Percentiles rank a stretch among this genome's conserved stretches.
Evolutionary conservation across 2,113 vertebrate species (phyloP).

Genomic region (Otus sunia): DNA sequence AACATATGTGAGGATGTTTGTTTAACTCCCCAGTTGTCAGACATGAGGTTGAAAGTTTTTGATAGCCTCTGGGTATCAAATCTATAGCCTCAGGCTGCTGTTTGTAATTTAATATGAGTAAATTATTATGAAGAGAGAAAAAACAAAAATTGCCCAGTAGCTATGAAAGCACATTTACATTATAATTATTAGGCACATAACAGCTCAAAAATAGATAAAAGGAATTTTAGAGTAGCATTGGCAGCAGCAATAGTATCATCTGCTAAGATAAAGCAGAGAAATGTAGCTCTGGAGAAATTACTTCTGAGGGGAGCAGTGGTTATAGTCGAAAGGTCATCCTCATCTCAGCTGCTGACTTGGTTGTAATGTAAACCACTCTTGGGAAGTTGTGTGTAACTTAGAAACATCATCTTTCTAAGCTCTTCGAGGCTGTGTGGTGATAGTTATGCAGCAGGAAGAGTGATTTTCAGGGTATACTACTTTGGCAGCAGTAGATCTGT

Average conservation of each 20-base stretch:
- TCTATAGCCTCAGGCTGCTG: constrained; percentile 50
- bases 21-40: constrained; percentile 49
- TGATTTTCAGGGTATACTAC: not conserved
- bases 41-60: constrained; percentile 54
- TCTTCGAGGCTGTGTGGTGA: not conserved
- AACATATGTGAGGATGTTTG: constrained; percentile 55
- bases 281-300: constrained; percentile 32
- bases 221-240: constrained; percentile 27
- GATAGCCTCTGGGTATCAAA: constrained; percentile 60
- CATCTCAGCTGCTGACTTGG: not conserved
- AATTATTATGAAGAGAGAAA: constrained; percentile 57
- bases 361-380: not conserved
- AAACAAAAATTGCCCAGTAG: constrained; percentile 64
- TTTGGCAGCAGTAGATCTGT: not conserved
- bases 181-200: constrained; percentile 65
- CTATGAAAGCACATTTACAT: constrained; percentile 60
- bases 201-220: constrained; percentile 58
- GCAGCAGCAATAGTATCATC: constrained; percentile 26
- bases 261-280: constrained; percentile 40
- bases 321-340: not conserved
- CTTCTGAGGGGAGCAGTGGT: not conserved
- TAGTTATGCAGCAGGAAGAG: not conserved
- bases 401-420: not conserved
- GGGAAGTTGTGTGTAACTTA: not conserved
- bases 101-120: constrained; percentile 66